Evolutionary conservation across 2,888 invertebrate genomes (phyloP).

Genomic region (Drosophila barbarae): DNA sequence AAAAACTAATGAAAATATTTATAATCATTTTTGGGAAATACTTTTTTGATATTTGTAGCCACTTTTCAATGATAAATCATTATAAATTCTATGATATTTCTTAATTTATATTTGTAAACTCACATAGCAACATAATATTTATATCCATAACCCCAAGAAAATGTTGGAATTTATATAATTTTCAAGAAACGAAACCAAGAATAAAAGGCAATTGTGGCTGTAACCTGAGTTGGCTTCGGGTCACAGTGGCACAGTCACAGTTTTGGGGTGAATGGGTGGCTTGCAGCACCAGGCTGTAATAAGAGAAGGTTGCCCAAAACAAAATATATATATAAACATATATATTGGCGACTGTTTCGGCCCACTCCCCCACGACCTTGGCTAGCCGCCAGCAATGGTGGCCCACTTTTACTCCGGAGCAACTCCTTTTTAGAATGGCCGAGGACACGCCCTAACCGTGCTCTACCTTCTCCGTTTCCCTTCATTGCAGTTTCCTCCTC

Average conservation of each 20-base stretch:
- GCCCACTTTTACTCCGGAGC: slow-evolving; percentile 61
- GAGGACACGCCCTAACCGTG: slow-evolving; percentile 33
- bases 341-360: slow-evolving; percentile 34
- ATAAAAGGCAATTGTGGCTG: slow-evolving; percentile 16
- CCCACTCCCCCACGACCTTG: slow-evolving; percentile 60
- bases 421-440: slow-evolving; percentile 36
- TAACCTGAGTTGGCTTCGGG: slow-evolving; percentile 24
- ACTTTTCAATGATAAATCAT: not conserved
- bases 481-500: slow-evolving; percentile 79
- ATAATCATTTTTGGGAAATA: not conserved
- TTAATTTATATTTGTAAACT: too few relatives aligned
- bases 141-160: not conserved
- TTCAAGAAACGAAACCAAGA: not conserved
- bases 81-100: too few relatives aligned
- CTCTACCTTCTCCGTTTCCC: slow-evolving; percentile 8
- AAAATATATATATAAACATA: not conserved
- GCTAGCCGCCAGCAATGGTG: slow-evolving; percentile 37
- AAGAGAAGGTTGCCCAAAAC: slow-evolving; percentile 35
- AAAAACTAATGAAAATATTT: not conserved
- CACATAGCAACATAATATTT: not conserved
- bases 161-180: not conserved
- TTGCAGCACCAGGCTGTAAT: slow-evolving; percentile 16
- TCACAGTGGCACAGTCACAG: slow-evolving; percentile 29
- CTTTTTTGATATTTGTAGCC: not conserved
- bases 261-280: slow-evolving; percentile 43